phyloP scores from a whole-genome alignment of 2,888 invertebrate species.

The Mellilla xanthometata region DNA sequence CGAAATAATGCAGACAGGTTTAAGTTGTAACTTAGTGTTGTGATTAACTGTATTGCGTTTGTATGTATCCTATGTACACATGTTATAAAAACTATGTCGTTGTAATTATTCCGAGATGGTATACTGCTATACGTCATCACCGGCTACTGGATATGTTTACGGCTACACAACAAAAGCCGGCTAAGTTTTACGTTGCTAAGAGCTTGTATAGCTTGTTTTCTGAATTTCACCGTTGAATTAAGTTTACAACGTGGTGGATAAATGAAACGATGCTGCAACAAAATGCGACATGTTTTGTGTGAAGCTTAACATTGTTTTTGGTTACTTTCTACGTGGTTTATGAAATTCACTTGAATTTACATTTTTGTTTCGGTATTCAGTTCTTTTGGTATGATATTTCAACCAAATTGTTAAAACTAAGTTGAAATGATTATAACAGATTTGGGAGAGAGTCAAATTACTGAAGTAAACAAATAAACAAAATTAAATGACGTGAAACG shows the following conservation, averaged over 20 bases:
- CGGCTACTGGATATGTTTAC: conserved; percentile 38
- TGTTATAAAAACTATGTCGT: too few species aligned
- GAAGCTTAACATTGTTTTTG: conserved; percentile 7
- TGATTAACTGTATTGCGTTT: too few species aligned
- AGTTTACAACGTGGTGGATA: conserved; percentile 25
- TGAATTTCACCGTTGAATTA: conserved; percentile 27
- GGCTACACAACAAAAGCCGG: conserved; percentile 26
- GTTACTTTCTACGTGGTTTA: conserved; percentile 4
- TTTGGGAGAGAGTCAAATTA: too few species aligned
- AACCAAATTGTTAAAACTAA: too few species aligned
- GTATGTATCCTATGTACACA: too few species aligned
- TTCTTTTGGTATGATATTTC: too few species aligned
- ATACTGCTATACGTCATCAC: conserved; percentile 3
- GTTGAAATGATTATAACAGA: too few species aligned
- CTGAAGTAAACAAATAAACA: too few species aligned
- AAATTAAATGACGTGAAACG: too few species aligned
- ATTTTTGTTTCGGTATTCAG: neutral
- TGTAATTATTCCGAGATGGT: neutral
- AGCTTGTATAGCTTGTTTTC: conserved; percentile 27
- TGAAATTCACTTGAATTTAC: neutral
- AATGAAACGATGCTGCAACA: conserved; percentile 21
- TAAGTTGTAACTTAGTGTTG: too few species aligned
- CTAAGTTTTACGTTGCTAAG: conserved; percentile 25
- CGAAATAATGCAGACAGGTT: too few species aligned
- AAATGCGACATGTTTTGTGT: conserved; percentile 23